These are phyloP conservation scores for Gastrophysa polygoni DNA, from an alignment of 2,888 invertebrate species.

Conservation along the genomic window DNA sequence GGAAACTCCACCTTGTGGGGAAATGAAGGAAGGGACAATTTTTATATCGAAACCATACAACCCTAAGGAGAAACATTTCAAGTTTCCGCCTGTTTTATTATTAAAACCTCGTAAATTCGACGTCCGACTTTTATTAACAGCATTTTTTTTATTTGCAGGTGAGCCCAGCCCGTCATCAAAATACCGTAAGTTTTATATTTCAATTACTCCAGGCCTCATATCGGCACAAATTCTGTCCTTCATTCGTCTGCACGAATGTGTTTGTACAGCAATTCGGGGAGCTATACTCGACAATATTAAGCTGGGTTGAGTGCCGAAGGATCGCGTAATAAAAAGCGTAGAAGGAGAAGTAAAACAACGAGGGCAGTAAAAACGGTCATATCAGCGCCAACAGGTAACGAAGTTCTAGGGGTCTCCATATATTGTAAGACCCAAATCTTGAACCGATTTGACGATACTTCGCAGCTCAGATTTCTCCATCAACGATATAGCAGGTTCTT, in stretches of 20 bases:
- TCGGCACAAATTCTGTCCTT: conserved; percentile 30
- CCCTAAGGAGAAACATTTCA: conserved; percentile 15
- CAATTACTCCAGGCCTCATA: conserved; percentile 34
- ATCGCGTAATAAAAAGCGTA: conserved; percentile 25
- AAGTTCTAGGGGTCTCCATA: conserved; percentile 19
- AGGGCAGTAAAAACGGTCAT: conserved; percentile 35
- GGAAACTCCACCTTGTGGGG: neutral
- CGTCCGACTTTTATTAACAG: conserved; percentile 27
- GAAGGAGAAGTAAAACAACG: conserved; percentile 34
- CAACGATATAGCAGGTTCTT: too few relatives aligned
- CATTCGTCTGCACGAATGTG: conserved; percentile 33
- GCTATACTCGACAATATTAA: conserved; percentile 37
- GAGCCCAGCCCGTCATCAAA: conserved; percentile 18
- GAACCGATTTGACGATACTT: conserved; percentile 23
- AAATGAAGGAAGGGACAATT: conserved; percentile 12
- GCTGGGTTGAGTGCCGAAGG: conserved; percentile 30
- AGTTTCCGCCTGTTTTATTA: conserved; percentile 22
- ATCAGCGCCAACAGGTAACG: conserved; percentile 38
- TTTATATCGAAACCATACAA: conserved; percentile 23
- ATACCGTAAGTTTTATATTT: conserved; percentile 32
- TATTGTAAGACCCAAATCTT: conserved; percentile 16
- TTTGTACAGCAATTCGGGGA: conserved; percentile 34
- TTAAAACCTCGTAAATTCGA: conserved; percentile 26
- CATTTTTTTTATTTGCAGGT: conserved; percentile 33
- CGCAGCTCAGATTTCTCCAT: too few relatives aligned